phyloP scores from a whole-genome alignment of 2,888 invertebrate genomes.

The Lagria hirta region DNA sequence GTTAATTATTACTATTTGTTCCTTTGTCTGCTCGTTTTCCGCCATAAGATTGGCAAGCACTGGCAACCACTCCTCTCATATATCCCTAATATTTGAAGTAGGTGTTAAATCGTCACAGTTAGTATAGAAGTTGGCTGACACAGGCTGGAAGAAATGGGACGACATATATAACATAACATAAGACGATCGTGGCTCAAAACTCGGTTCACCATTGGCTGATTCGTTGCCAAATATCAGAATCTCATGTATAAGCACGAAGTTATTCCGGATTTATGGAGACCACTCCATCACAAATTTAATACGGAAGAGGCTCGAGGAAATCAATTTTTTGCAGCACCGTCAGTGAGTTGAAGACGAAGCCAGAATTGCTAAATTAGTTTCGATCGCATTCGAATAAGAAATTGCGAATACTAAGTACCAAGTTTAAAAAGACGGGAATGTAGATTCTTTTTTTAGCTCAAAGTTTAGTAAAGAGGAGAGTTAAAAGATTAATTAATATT shows the following conservation, averaged over 20 bases:
- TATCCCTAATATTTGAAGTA: constrained; percentile 38
- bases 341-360: not conserved
- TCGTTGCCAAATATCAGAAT: constrained; percentile 44
- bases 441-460: no score
- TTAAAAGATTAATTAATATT: no score
- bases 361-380: no score
- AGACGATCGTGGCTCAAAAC: constrained; percentile 29
- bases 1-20: no score
- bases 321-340: constrained; percentile 12
- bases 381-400: no score
- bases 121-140: constrained; percentile 30
- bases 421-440: no score
- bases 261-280: constrained; percentile 40
- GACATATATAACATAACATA: constrained; percentile 33
- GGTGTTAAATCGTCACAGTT: constrained; percentile 40
- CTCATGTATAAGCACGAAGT: constrained; percentile 45
- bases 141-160: constrained; percentile 33
- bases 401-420: no score
- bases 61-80: no score
- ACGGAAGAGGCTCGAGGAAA: constrained; percentile 14
- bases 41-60: no score
- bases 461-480: no score
- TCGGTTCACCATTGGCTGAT: constrained; percentile 36
- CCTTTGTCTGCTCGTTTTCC: no score
- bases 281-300: constrained; percentile 38